Evolutionary conservation across 2,113 vertebrate genomes (phyloP).

Genomic region (Salminus brasiliensis): DNA sequence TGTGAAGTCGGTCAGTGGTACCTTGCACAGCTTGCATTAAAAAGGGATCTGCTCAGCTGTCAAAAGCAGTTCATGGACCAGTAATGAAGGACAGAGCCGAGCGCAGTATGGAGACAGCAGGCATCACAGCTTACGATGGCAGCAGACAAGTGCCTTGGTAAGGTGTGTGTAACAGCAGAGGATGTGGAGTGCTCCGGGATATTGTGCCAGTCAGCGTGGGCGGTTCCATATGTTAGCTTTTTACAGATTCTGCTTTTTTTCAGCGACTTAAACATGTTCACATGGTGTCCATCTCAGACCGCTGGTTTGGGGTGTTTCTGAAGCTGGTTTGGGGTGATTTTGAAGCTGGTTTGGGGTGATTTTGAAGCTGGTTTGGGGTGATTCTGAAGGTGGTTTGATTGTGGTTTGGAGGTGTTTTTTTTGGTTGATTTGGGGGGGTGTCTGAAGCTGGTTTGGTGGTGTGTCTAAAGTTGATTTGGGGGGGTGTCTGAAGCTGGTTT

Average conservation of each 20-base stretch:
- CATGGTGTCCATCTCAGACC: not conserved
- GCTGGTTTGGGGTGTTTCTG: not conserved
- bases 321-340: not conserved
- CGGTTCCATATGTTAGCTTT: slow-evolving; percentile 19
- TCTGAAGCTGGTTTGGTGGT: not conserved
- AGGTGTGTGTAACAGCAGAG: slow-evolving; percentile 27
- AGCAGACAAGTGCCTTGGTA: slow-evolving; percentile 16
- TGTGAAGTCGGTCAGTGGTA: too few relatives aligned
- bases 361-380: not conserved
- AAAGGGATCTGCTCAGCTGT: too few relatives aligned
- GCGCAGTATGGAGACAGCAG: not conserved
- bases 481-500: too few relatives aligned
- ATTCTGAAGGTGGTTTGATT: not conserved
- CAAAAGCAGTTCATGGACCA: too few relatives aligned
- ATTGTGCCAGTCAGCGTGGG: slow-evolving; percentile 20
- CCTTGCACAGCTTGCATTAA: too few relatives aligned
- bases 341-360: not conserved
- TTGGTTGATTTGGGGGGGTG: not conserved
- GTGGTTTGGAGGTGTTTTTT: not conserved
- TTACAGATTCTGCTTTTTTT: not conserved
- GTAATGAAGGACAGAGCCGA: too few relatives aligned
- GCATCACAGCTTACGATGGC: slow-evolving; percentile 10
- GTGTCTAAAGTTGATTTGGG: not conserved
- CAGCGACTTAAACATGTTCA: slow-evolving; percentile 5
- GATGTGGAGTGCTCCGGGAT: slow-evolving; percentile 11